Evolutionary conservation across 2,113 vertebrate species (phyloP).

Genomic region (Tricholaema leucomelas): DNA sequence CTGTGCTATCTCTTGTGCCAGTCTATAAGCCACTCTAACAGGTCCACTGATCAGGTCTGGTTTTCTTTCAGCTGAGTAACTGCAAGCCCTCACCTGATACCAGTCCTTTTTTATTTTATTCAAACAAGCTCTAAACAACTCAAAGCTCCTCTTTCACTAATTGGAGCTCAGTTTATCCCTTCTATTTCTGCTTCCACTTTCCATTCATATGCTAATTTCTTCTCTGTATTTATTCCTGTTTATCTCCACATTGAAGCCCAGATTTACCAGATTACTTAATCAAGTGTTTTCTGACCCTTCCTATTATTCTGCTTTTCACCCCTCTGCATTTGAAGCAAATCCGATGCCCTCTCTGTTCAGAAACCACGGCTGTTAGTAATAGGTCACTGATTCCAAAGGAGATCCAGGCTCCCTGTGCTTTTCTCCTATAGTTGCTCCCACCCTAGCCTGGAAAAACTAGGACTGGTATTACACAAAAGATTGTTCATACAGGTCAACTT

Average conservation of each 20-base stretch:
- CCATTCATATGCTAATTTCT: not conserved
- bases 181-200: not conserved
- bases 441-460: not conserved
- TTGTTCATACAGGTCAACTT: not conserved
- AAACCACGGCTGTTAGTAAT: not conserved
- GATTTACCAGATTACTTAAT: not conserved
- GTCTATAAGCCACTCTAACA: not conserved
- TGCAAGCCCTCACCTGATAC: not conserved
- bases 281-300: not conserved
- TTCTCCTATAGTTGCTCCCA: not conserved
- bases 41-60: rapidly evolving
- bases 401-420: not conserved
- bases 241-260: not conserved
- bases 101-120: not conserved
- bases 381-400: not conserved
- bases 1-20: not conserved
- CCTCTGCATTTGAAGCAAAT: not conserved
- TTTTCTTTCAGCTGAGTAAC: not conserved
- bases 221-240: not conserved
- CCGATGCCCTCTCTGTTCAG: not conserved
- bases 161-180: not conserved
- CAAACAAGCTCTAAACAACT: not conserved
- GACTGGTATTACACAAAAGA: not conserved
- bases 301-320: not conserved
- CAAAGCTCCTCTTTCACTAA: not conserved